Percentiles rank a stretch among this genome's conserved stretches.
These are phyloP conservation scores for Rhyacophila evoluta DNA, from an alignment of 2,888 invertebrate genomes.

Conservation along the genomic window DNA sequence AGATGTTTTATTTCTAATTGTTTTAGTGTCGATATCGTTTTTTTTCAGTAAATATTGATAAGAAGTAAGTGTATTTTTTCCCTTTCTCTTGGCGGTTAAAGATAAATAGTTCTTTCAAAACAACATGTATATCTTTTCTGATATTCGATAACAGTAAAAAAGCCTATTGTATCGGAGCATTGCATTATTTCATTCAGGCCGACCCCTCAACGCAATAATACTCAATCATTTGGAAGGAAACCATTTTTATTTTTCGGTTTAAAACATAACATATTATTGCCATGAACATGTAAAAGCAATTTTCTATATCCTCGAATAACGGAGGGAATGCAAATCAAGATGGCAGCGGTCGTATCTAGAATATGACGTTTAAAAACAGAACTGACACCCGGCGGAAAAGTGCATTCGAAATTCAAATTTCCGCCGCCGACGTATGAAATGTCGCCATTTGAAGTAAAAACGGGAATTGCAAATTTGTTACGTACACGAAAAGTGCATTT, in stretches of 20 bases:
- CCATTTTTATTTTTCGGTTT: background rate
- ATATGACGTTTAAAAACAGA: background rate
- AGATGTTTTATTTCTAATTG: no score
- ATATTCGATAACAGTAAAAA: background rate
- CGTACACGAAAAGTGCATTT: background rate
- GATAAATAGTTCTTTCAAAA: background rate
- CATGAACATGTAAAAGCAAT: background rate
- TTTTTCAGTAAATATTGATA: no score
- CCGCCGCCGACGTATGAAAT: background rate
- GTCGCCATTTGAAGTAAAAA: background rate
- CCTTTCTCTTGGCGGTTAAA: no score
- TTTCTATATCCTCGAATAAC: background rate
- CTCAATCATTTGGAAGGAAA: background rate
- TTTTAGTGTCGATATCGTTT: no score
- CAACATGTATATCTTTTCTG: background rate
- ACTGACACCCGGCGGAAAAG: background rate
- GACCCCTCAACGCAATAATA: background rate
- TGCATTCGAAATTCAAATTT: slow-evolving; percentile 22
- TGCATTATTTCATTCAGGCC: background rate
- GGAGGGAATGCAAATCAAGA: background rate
- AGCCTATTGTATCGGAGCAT: background rate
- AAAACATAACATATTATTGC: background rate
- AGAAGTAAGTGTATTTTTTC: no score
- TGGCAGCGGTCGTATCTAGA: background rate
- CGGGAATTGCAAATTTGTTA: background rate